Evolutionary conservation across 2,113 vertebrate genomes (phyloP), one percentile per base, ranked within the genome.

Genomic region (Limanda limanda): DNA sequence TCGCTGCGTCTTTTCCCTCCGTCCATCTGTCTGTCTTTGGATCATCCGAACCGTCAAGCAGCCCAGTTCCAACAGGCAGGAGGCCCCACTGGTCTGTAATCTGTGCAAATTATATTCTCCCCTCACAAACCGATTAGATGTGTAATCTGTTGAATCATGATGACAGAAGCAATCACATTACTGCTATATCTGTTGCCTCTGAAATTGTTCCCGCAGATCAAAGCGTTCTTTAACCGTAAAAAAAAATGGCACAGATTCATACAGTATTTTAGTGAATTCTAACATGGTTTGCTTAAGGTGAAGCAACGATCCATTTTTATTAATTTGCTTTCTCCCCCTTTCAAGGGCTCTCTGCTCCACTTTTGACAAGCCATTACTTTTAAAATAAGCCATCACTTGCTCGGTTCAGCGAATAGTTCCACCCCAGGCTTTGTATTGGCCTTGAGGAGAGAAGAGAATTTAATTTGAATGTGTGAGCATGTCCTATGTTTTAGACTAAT

Each of bases 111-210:
- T 69, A 85, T 92, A 88, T 80, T 82, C 83, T 77, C 85, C 71
- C 27, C 79, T 81, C 81, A 66, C 77, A 64, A 85, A 81, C 52
- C 78, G 87, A 92, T 92, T 91, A 91, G 82, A 92, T 74, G 63
- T 89, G 88, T 92, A 92, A 91, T 93, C 88, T 91, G 89, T 92
- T 79, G 76, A 91, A 89, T 89, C 76, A 67, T 78, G 86, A 87
- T 84, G 87, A 91, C 82, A 83, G 71, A 89, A 87, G 90, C 92
- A 92, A 93, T 93, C 88, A 92, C 87, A 90, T 93, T 91, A 92
- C 77, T 68, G 78, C 79, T 86, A 40, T 83, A 83, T 82, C 73
- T 86, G 70, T 77, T 56, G 70, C 71, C 56, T 84, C 77, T 77
- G 51, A 86, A 85, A 91, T 82, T 82, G 78, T 79, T 86, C 80